phyloP scores from a whole-genome alignment of 1,140 invertebrate species.

The Spodoptera litura region DNA sequence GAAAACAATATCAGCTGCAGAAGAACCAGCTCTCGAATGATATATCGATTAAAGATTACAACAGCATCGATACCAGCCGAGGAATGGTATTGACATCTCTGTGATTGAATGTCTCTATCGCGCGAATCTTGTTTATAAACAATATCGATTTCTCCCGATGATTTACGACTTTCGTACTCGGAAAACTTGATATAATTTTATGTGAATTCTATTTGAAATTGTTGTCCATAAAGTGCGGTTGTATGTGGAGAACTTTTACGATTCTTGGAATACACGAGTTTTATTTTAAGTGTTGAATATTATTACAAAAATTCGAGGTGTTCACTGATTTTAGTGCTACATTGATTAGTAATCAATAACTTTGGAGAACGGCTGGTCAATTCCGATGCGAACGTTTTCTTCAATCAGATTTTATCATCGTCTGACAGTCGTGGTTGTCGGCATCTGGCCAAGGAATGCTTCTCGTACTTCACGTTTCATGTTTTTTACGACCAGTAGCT shows the following conservation, averaged over 20 bases:
- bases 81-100: conserved; percentile 40
- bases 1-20: conserved; percentile 47
- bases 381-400: conserved; percentile 48
- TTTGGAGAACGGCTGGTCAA: conserved; percentile 23
- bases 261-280: background rate
- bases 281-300: conserved; percentile 13
- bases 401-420: conserved; percentile 52
- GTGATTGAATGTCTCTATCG: conserved; percentile 49
- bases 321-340: background rate
- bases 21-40: conserved; percentile 34
- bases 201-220: conserved; percentile 30
- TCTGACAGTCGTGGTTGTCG: conserved; percentile 50
- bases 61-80: conserved; percentile 21
- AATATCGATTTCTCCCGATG: conserved; percentile 34
- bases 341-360: conserved; percentile 42
- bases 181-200: conserved; percentile 24
- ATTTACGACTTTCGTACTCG: conserved; percentile 23
- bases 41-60: conserved; percentile 33
- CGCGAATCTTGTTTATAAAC: conserved; percentile 39
- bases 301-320: background rate
- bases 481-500: conserved; percentile 48
- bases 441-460: conserved; percentile 54
- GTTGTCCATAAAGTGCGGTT: conserved; percentile 2
- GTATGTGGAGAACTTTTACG: background rate
- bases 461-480: conserved; percentile 36